These are phyloP conservation scores for Characodon lateralis DNA, from an alignment of 2,797 vertebrate genomes.

Conservation along the genomic window DNA sequence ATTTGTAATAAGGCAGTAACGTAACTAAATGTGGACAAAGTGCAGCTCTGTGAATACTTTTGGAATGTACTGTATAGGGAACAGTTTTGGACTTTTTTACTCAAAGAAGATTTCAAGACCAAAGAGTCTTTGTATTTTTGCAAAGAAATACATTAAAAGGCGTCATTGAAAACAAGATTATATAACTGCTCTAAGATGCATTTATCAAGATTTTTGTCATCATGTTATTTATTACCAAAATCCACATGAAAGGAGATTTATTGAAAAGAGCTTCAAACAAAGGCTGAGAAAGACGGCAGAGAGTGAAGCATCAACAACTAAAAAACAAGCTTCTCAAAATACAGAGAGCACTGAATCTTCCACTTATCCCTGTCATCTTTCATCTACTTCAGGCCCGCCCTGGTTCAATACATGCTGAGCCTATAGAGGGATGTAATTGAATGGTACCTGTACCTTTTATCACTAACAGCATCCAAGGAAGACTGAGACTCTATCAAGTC, in stretches of 20 bases:
- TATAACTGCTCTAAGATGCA: too few species aligned
- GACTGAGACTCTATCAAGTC: conserved; percentile 51
- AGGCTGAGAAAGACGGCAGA: not conserved
- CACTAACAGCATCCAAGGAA: conserved; percentile 31
- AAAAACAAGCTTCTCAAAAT: conserved; percentile 15
- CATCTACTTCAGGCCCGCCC: conserved; percentile 49
- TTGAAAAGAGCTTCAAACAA: not conserved
- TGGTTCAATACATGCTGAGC: conserved; percentile 55
- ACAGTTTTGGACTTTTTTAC: not conserved
- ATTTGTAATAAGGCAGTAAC: too few species aligned
- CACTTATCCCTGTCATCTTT: conserved; percentile 56
- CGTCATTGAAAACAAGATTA: too few species aligned
- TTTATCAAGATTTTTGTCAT: too few species aligned
- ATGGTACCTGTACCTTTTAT: conserved; percentile 58
- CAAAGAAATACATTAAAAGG: too few species aligned
- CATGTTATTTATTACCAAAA: too few species aligned
- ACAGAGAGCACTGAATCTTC: conserved; percentile 46
- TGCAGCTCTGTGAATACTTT: too few species aligned
- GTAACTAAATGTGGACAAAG: too few species aligned
- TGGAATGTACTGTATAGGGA: too few species aligned
- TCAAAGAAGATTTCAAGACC: not conserved
- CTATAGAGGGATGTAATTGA: conserved; percentile 64
- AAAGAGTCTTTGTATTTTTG: not conserved
- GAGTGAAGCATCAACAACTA: conserved; percentile 18
- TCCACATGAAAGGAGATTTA: not conserved